Conservation (phyloP, 2,797 vertebrate genomes). For the Strix occidentalis region DNA sequence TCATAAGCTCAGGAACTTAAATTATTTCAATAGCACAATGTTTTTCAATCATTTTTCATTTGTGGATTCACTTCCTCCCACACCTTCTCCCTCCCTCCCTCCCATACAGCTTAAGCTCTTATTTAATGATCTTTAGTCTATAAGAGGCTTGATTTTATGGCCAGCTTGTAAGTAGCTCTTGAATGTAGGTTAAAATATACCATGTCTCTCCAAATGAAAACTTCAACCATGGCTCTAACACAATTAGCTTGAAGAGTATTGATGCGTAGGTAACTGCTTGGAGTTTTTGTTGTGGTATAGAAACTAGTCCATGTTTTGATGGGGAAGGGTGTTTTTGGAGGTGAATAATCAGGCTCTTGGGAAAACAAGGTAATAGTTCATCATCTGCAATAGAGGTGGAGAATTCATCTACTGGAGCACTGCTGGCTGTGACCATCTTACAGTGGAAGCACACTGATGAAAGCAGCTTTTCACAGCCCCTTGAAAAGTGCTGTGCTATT, state of each 20-base stretch:
- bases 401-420: background rate
- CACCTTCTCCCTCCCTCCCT: too few relatives aligned
- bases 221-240: background rate
- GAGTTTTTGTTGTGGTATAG: background rate
- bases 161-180: background rate
- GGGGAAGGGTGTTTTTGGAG: background rate
- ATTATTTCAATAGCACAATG: background rate
- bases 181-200: background rate
- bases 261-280: background rate
- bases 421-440: background rate
- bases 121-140: background rate
- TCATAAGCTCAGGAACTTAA: background rate
- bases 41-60: background rate
- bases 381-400: background rate
- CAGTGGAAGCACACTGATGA: background rate
- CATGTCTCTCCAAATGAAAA: background rate
- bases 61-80: background rate
- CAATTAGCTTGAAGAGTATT: background rate
- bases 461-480: conserved; percentile 1
- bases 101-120: background rate
- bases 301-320: background rate
- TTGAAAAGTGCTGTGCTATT: background rate
- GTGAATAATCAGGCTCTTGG: background rate
- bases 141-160: background rate
- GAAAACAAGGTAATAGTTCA: background rate